phyloP scores from a whole-genome alignment of 2,888 invertebrate species.

The Pycnomerus fuliginosus region DNA sequence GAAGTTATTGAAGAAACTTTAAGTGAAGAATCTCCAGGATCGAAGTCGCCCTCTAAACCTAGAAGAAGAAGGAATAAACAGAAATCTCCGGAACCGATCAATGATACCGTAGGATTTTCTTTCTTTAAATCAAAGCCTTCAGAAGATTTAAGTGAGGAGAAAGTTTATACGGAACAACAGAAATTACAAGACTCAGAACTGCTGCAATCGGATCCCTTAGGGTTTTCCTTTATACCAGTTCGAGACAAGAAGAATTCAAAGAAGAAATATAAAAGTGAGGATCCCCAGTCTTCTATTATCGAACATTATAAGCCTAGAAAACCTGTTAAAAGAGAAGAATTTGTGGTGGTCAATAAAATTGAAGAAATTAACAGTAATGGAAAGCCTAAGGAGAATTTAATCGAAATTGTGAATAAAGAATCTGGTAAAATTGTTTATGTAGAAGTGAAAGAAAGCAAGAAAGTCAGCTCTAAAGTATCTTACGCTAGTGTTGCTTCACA shows the following conservation, averaged over 20 bases:
- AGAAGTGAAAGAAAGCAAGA: slow-evolving; percentile 36
- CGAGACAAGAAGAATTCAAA: slow-evolving; percentile 29
- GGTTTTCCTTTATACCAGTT: slow-evolving; percentile 34
- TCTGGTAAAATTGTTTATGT: slow-evolving; percentile 6
- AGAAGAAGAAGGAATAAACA: slow-evolving; percentile 20
- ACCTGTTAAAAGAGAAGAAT: slow-evolving; percentile 2
- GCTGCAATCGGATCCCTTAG: slow-evolving; percentile 18
- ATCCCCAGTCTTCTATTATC: slow-evolving; percentile 28
- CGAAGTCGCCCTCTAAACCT: slow-evolving; percentile 1
- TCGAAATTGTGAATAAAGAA: slow-evolving; percentile 11
- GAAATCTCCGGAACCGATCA: slow-evolving; percentile 4
- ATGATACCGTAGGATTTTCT: slow-evolving; percentile 26
- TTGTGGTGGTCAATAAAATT: slow-evolving; percentile 2
- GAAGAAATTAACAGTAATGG: not conserved
- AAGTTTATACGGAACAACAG: too few species aligned
- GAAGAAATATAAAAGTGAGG: slow-evolving; percentile 19
- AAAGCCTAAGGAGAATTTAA: slow-evolving; percentile 5
- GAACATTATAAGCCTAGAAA: slow-evolving; percentile 27
- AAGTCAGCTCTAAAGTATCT: slow-evolving; percentile 34
- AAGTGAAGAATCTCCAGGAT: slow-evolving; percentile 31
- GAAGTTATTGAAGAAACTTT: slow-evolving; percentile 37
- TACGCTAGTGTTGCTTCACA: slow-evolving; percentile 37
- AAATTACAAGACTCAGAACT: slow-evolving; percentile 4
- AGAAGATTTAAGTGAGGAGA: slow-evolving; percentile 4
- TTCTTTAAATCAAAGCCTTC: slow-evolving; percentile 18